Evolutionary conservation across 2,888 invertebrate species (phyloP).

Genomic region (Polietes domitor): DNA sequence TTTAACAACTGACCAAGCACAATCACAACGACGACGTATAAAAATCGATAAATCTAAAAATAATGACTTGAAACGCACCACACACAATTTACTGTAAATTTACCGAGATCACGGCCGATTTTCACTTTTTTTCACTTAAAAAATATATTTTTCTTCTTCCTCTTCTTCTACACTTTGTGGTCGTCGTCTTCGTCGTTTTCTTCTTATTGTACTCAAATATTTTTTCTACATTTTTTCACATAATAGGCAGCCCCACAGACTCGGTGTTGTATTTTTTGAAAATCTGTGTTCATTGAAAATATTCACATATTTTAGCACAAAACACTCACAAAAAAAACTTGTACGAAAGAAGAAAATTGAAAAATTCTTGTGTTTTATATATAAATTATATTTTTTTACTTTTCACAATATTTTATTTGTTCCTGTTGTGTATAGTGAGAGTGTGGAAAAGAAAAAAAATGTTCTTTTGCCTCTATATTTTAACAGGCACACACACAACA

Average conservation of each 20-base stretch:
- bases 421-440: conserved; percentile 39
- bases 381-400: conserved; percentile 25
- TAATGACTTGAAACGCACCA: conserved; percentile 56
- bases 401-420: conserved; percentile 47
- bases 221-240: conserved; percentile 30
- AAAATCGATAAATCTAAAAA: conserved; percentile 67
- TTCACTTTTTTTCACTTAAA: conserved; percentile 59
- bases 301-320: conserved; percentile 35
- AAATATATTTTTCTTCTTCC: conserved; percentile 15
- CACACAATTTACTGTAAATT: conserved; percentile 50
- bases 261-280: background rate
- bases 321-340: conserved; percentile 4
- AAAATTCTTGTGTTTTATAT: conserved; percentile 10
- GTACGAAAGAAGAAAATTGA: conserved; percentile 1
- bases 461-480: conserved; percentile 60
- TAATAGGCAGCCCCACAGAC: conserved; percentile 9
- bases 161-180: conserved; percentile 8
- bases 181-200: conserved; percentile 12
- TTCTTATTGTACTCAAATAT: conserved; percentile 44
- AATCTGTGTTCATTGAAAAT: conserved; percentile 35
- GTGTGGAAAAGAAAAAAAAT: conserved; percentile 34
- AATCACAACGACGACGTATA: conserved; percentile 45
- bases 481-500: conserved; percentile 8
- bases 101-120: conserved; percentile 59
- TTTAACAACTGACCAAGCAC: conserved; percentile 14